Evolutionary conservation across 2,113 vertebrate species (phyloP), one percentile per base, ranked within the genome.

Genomic region (Heterotis niloticus): DNA sequence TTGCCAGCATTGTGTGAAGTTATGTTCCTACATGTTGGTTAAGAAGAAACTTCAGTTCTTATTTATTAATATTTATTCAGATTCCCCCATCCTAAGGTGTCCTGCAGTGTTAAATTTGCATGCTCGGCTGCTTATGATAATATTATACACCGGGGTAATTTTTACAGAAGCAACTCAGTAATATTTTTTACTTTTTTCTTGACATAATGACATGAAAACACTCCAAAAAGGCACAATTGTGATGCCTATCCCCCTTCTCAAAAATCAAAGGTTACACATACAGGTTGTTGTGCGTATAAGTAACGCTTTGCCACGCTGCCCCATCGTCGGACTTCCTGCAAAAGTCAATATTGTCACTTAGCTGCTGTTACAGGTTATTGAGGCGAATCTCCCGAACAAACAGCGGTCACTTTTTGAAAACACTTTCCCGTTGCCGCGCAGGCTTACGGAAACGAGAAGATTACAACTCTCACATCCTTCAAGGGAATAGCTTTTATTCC

Each of bases 381-480:
- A 72, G 54, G 24, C 51, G 10, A 18, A 71, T 20, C 44, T n/a
- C 12, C 11, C 17, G 20, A 44, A 72, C 20, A 52, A 72, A n/a
- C 20, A 66, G 64, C 23, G 10, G 13, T 62, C 2, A 66, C 12
- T n/a, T 76, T 18, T 54, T 17, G 51, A 74, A 34, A 17, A 57
- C 18, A n/a, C 24, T 64, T 54, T 75, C 54, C 23, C 12, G 70
- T 75, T 24, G 24, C 17, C 44, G 5, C 5, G 13, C 18, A 24
- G 71, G 23, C 67, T 80, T 24, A 80, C 18, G n/a, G 44, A 16
- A 80, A 80, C 75, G 24, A 75, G 60, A 74, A 74, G 71, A 80
- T 80, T 57, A 24, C 62, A 12, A 51, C 23, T 29, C 24, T 57
- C 57, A 51, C 12, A 54, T 66, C 64, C 34, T 26, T 67, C 17